Conservation (phyloP, 2,888 invertebrate species). For the Drosophila testacea region DNA sequence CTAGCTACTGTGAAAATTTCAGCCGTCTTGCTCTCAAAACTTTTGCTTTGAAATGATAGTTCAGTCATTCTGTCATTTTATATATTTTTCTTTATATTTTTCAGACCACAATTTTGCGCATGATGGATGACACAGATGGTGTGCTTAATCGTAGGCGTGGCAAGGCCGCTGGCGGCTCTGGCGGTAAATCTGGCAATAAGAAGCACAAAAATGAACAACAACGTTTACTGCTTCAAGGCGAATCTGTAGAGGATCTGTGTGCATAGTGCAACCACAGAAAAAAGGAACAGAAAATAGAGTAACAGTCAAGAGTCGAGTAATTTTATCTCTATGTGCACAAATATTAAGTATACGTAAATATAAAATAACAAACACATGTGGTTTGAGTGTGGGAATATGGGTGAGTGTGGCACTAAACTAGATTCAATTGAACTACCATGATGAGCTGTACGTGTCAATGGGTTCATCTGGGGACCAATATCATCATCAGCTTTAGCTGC, state of each 20-base stretch:
- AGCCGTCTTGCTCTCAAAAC: too few species aligned
- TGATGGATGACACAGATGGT: slow-evolving; percentile 85
- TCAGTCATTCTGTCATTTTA: too few species aligned
- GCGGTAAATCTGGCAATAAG: slow-evolving; percentile 77
- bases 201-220: slow-evolving; percentile 80
- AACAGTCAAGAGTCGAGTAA: neutral
- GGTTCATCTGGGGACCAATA: slow-evolving; percentile 21
- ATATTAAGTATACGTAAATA: slow-evolving; percentile 61
- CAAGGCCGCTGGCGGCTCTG: slow-evolving; percentile 60
- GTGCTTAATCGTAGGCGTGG: slow-evolving; percentile 82
- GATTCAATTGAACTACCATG: slow-evolving; percentile 43
- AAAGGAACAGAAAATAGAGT: neutral
- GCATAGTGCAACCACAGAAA: slow-evolving; percentile 53
- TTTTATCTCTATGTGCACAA: slow-evolving; percentile 66
- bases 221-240: slow-evolving; percentile 82
- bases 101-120: slow-evolving; percentile 85
- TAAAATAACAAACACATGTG: slow-evolving; percentile 28
- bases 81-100: neutral
- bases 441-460: slow-evolving; percentile 53
- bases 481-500: neutral
- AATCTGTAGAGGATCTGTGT: slow-evolving; percentile 84
- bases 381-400: neutral
- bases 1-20: too few species aligned
- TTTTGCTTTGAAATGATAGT: too few species aligned
- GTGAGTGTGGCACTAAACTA: slow-evolving; percentile 7